Evolutionary conservation across 2,797 vertebrate genomes (phyloP), one percentile per base, ranked within the genome.

Genomic region (Danio tinwini): DNA sequence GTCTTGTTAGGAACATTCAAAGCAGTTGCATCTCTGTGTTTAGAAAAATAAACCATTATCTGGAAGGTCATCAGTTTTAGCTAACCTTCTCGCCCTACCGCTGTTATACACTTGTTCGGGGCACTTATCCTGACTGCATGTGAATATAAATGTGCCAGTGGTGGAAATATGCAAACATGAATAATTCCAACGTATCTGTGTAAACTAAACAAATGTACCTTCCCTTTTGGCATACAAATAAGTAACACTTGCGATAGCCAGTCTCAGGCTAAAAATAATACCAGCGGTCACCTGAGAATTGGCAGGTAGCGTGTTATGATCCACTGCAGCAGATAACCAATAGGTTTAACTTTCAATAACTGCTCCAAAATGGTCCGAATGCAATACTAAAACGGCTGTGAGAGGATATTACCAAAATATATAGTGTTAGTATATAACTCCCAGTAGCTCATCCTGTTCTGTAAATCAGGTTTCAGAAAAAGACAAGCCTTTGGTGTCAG

Each of bases 91-190:
- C 44, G 58, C 64, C 12, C 19, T 53, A 53, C 13, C 62, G 29
- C n/a, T 55, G 9, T 62, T 71, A 45, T 45, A 71, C 37, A 39
- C 39, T 53, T 63, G 55, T 70, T 47, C 47, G 14, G 40, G 7
- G 19, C 40, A 55, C 40, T 70, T 53, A 62, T 71, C 10, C 47
- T 63, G 56, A 50, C n/a, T 61, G 7, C 45, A 10, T 70, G 37
- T 37, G 76, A 78, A 78, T 67, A 58, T 67, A 42, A 56, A 58
- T 29, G 19, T 78, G 56, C 37, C 47, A 71, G 29, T 70, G 65
- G 65, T 70, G 49, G 40, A 70, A 71, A 79, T 71, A 71, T 71
- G 39, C 47, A 79, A 71, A 71, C 47, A 17, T 70, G 56, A 62
- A 71, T 62, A 70, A 78, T 78, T 78, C 21, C 55, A 69, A 40